phyloP scores from a whole-genome alignment of 1,140 invertebrate genomes.

The Zaprionus africanus region DNA sequence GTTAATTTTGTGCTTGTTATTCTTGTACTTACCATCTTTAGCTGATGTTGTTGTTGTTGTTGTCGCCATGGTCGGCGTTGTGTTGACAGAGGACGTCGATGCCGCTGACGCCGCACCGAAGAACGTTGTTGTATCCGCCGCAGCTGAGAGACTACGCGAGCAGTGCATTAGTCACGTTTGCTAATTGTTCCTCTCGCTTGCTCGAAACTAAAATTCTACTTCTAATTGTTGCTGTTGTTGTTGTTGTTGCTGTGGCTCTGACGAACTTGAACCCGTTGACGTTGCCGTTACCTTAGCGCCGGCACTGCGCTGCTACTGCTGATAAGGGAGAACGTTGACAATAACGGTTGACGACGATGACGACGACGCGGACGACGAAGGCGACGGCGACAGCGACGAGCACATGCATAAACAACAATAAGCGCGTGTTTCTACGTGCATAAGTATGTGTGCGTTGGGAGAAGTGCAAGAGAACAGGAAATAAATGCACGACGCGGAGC shows the following conservation, averaged over 20 bases:
- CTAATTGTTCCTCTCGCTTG: conserved; percentile 23
- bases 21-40: conserved; percentile 74
- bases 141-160: conserved; percentile 80
- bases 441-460: conserved; percentile 7
- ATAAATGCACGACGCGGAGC: conserved; percentile 40
- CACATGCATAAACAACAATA: conserved; percentile 27
- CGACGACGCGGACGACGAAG: background rate
- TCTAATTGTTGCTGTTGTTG: conserved; percentile 41
- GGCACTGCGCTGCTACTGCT: conserved; percentile 16
- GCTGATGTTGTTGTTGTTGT: conserved; percentile 63
- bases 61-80: conserved; percentile 72
- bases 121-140: conserved; percentile 77
- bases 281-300: conserved; percentile 19
- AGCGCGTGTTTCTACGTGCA: conserved; percentile 1
- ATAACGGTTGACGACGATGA: conserved; percentile 13
- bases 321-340: conserved; percentile 48
- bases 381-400: conserved; percentile 1
- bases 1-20: background rate
- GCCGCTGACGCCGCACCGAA: conserved; percentile 57
- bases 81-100: conserved; percentile 61
- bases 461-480: conserved; percentile 39
- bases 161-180: conserved; percentile 77
- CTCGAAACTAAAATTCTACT: conserved; percentile 6
- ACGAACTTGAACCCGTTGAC: conserved; percentile 23
- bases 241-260: conserved; percentile 13